Base-by-base conservation (phyloP, 2,888 invertebrate genomes). In the Sinhomidia bicolor region DNA sequence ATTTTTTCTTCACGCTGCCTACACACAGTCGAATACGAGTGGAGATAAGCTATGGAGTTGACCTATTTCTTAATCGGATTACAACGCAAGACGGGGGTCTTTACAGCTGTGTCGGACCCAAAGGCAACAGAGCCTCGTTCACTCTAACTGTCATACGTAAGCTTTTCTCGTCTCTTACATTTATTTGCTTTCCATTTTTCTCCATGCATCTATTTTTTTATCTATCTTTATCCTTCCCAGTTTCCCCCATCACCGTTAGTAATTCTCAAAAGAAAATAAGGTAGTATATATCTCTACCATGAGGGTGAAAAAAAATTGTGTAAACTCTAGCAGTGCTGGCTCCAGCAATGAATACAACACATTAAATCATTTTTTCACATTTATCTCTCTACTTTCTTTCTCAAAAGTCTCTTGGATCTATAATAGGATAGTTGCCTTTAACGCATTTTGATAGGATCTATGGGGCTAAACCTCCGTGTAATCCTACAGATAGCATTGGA, bases 91-190 rank as follows among this genome's bases (percentile, higher is more conserved):
- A 92, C 84, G 91, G 84, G 65, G 92, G 92, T 51, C 82, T 82
- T 6, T 92, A 91, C 90, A 91, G 90, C 44, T 92, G 92, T 83
- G 54, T 89, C 51, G 85, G 54, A 62, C 89, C 89, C n/a, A 91
- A 81, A 78, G 90, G 88, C 32, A 80, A 76, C 17, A 85, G 90
- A 89, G 89, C 90, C 51, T 85, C 86, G 36, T 92, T 92, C 90
- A 91, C 91, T 85, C 91, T 92, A 83, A 90, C 89, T 76, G 92
- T 92, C 84, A 89, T 92, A 91, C 92, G 92, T 92, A 91, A 91
- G 92, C 89, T 26, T 54, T 47, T 60, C 29, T 65, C 51, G 6
- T 83, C 32, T 79, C 14, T 47, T 85, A 26, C 41, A 14, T 36
- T 79, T 51, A 62, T 71, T 47, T 80, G 54, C 44, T 84, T 17